Evolutionary conservation across 2,888 invertebrate species (phyloP), one percentile per base, ranked within the genome.

Genomic region (Drosophila cognata): DNA sequence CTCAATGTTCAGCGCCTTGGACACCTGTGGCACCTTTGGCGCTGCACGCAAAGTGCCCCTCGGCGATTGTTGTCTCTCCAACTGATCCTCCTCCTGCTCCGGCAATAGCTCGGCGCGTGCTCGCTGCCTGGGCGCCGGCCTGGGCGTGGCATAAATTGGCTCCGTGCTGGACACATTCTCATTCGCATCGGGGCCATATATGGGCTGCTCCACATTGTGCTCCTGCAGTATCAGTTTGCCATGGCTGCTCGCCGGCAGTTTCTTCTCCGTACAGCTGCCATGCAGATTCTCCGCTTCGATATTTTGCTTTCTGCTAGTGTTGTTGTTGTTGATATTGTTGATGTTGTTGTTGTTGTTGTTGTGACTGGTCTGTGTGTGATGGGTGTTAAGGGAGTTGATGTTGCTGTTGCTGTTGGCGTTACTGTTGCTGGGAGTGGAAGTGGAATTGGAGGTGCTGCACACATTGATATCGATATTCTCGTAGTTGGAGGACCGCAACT

Each of bases 101-200:
- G n/a, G 64, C 50, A 62, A 41, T n/a, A 71, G 68, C 4, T 78
- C 72, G 18, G 68, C 59, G 0, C 46, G 53, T 21, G 69, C 31
- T 8, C 92, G 83, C 48, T 92, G 92, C 21, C 93, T 79, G 13
- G 93, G 93, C n/a, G 92, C 92, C 41, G 93, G 93, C 57, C 79
- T 84, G 0, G 93, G 93, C 5, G 81, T 89, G 31, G 88, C 72
- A 61, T 88, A 88, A 16, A 84, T 4, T 5, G 77, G 77, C 38
- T 88, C 90, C 6, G 53, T 41, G 16, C 46, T 46, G 11, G 61
- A 71, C 25, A 92, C 89, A 84, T 90, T 91, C 81, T 91, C 91
- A 82, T 93, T 93, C 36, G 90, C 92, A 85, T 93, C 88, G 0
- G 88, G 85, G 1, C 91, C 91, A 62, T 92, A 91, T 4, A 92